These are phyloP conservation scores for Axinella damicornis DNA, from an alignment of 37 sponge, comb jelly and placozoan species.

Conservation along the genomic window DNA sequence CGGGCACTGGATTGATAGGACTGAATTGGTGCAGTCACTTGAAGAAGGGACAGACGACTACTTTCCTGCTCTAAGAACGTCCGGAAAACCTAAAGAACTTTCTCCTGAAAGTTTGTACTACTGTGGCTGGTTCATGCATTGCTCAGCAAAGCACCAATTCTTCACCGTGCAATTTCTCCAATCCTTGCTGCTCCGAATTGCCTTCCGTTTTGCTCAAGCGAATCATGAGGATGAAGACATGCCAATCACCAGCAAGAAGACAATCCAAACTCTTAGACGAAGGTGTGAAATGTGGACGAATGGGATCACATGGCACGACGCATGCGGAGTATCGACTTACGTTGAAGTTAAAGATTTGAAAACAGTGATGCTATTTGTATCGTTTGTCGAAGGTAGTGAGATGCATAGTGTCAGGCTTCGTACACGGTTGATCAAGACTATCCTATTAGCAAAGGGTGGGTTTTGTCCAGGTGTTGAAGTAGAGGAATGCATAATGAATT, in stretches of 20 bases:
- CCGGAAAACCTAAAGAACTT: too few species aligned
- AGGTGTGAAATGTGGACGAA: conserved; percentile 4
- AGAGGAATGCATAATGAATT: too few species aligned
- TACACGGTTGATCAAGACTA: conserved; percentile 1
- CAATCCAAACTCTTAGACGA: neutral
- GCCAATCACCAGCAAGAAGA: neutral
- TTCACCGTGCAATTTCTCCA: conserved; percentile 23
- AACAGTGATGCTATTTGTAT: neutral
- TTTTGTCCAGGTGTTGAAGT: neutral
- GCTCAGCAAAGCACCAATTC: neutral
- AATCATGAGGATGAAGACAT: neutral
- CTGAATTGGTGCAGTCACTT: neutral
- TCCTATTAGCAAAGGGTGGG: conserved; percentile 4
- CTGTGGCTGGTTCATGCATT: conserved; percentile 26
- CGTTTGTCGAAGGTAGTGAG: conserved; percentile 12
- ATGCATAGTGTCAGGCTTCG: conserved; percentile 11
- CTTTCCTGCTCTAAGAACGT: conserved; percentile 15
- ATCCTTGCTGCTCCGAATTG: neutral
- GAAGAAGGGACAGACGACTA: neutral
- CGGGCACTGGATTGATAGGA: too few species aligned
- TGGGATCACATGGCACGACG: conserved; percentile 15
- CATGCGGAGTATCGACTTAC: neutral
- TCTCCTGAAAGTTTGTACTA: conserved; percentile 13
- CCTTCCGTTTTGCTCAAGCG: conserved; percentile 17
- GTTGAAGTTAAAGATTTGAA: conserved; percentile 21